Base-by-base conservation (phyloP, 1,140 invertebrate genomes). In the Zaprionus ornatus region DNA sequence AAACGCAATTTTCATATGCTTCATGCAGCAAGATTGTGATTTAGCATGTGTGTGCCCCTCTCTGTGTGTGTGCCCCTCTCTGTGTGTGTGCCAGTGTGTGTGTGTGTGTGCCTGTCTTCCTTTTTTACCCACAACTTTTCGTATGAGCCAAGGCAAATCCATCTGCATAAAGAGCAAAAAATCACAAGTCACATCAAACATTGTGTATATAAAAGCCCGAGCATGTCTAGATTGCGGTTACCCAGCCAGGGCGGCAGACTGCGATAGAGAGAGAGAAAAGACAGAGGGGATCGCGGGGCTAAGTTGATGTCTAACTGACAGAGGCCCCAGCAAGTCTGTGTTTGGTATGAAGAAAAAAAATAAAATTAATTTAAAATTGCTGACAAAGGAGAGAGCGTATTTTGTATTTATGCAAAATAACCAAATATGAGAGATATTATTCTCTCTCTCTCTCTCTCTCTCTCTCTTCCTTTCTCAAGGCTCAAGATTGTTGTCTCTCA, bases 361-460 rank as follows among this genome's bases (percentile, higher is more conserved):
- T 77, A 76, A 85, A 85, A 85, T 81, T 85, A 85, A 85, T 86
- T 86, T 85, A 81, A 86, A 85, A 79, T 79, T 82, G 82, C 82
- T 86, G 76, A 80, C 82, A 86, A 86, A 82, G 79, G 52, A 76
- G 72, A 59, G 60, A 63, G 77, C 55, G 60, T 45, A 67, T 63
- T 59, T 73, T 48, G 73, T 79, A 82, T 85, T 86, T 86, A 86
- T 86, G 83, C 79, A 86, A 78, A 77, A 73, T 77, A 77, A 54
- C 55, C 64, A 79, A 86, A 77, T 65, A 74, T 70, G 52, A 79
- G 69, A 73, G 68, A 73, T 32, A 32, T 32, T 32, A 32, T 32
- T 9, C 29, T 10, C 29, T 9, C 25, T 27, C 25, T 6, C 25
- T 25, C 0, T 27, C 6, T 27, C 25, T 27, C 1, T 27, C 25